Base-by-base conservation (phyloP, 92 coral and sea anemone genomes). In the Anthopleura xanthogrammica region DNA sequence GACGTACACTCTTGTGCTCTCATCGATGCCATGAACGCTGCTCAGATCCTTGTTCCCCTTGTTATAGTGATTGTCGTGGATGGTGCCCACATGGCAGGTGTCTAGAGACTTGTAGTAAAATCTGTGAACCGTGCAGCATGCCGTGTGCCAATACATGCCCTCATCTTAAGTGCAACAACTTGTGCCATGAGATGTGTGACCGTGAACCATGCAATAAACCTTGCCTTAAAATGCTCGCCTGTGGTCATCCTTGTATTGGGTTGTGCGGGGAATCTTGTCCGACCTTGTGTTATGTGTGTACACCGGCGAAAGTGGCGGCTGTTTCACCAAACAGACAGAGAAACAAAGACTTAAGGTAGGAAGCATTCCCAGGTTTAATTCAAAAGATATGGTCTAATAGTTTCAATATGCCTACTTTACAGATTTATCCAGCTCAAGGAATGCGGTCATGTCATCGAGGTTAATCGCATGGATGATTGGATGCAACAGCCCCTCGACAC, bases 191-290 rank as follows among this genome's bases (percentile, higher is more conserved):
- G 72, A 20, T 62, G 70, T 62, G 70, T n/a, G 70, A 62, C 14
- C n/a, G 9, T 87, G 7, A 16, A 75, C 12, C 91, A 94, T 48
- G 88, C 93, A 62, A 62, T 62, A 7, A 62, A 11, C 39, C 70
- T 7, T 62, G 70, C 12, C 36, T 3, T 62, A 62, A 62, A 23
- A 62, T 62, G 70, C 70, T 62, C 23, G 29, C 70, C 36, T 62
- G 70, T 62, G 70, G 70, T 79, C 97, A 93, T 80, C 89, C 88
- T 42, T 93, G 97, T 46, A 82, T 87, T 58, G 97, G 97, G 24
- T 75, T 93, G 41, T 93, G 97, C 56, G 97, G 97, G 23, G 97
- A 93, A 54, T 11, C 57, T 76, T 93, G 97, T 57, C 97, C 97
- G 4, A 80, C 79, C 36, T 16, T 91, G 54, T 93, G 97, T 72